A percentile compares a stretch with the other conserved stretches of the same genome.
phyloP scores from a whole-genome alignment of 2,888 invertebrate genomes.

The Eilema depressum region DNA sequence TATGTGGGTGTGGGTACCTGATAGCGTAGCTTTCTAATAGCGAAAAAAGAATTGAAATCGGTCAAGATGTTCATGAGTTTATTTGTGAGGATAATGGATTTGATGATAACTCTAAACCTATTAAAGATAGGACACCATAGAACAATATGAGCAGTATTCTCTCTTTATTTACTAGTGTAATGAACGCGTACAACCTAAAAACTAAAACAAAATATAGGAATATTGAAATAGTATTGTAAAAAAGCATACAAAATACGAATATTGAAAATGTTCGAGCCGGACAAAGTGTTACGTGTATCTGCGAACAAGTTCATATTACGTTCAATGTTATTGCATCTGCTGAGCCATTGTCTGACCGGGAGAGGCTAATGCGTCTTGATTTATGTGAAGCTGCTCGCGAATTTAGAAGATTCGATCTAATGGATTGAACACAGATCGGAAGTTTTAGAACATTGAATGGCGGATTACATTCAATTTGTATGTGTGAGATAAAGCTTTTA shows the following conservation, averaged over 20 bases:
- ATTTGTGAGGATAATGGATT: no score
- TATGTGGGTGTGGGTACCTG: no score
- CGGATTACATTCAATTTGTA: conserved; percentile 15
- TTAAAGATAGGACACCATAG: not conserved
- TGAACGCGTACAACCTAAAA: not conserved
- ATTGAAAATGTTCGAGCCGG: conserved; percentile 7
- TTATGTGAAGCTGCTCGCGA: conserved; percentile 26
- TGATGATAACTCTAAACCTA: no score
- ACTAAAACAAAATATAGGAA: not conserved
- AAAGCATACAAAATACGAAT: not conserved
- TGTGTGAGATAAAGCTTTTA: conserved; percentile 23
- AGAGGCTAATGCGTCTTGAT: conserved; percentile 34
- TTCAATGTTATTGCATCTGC: conserved; percentile 42
- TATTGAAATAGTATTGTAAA: not conserved
- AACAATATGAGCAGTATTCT: not conserved
- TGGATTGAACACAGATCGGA: conserved; percentile 21
- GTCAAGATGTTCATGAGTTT: no score
- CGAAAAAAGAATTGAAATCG: no score
- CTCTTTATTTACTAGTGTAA: not conserved
- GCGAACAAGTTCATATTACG: conserved; percentile 21
- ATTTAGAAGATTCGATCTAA: conserved; percentile 23
- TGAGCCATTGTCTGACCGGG: conserved; percentile 27
- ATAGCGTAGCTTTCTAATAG: no score
- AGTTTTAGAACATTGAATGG: conserved; percentile 19
- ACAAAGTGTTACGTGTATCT: conserved; percentile 3